Conservation (phyloP, 2,797 vertebrate genomes). For the Cottoperca gobio region DNA sequence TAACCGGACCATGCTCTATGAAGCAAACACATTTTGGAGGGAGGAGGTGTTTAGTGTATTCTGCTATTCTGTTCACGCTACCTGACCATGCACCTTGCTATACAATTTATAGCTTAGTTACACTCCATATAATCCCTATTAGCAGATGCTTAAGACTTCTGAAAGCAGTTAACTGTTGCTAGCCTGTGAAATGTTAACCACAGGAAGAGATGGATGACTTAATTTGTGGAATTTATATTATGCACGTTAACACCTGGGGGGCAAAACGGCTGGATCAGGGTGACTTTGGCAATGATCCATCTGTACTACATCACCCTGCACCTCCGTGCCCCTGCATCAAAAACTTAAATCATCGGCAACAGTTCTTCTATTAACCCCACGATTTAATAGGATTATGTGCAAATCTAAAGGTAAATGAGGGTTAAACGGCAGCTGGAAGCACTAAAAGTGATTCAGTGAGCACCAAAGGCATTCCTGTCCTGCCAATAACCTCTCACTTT, state of each 20-base stretch:
- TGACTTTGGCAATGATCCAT: conserved; percentile 63
- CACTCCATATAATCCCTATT: conserved; percentile 81
- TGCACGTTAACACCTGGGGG: conserved; percentile 56
- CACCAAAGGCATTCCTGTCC: conserved; percentile 18
- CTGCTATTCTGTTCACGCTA: conserved; percentile 66
- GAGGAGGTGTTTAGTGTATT: conserved; percentile 48
- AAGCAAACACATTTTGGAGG: conserved; percentile 29
- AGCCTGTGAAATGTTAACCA: conserved; percentile 72
- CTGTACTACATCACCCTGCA: conserved; percentile 22
- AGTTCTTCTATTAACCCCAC: conserved; percentile 56
- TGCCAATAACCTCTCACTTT: conserved; percentile 30
- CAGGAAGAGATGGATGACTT: conserved; percentile 72
- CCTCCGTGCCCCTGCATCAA: conserved; percentile 37
- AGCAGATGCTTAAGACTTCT: conserved; percentile 79
- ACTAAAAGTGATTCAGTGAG: conserved; percentile 35
- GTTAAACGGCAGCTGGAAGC: conserved; percentile 43
- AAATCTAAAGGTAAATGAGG: conserved; percentile 61
- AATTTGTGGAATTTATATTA: conserved; percentile 70
- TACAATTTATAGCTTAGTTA: conserved; percentile 78
- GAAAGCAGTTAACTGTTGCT: conserved; percentile 75
- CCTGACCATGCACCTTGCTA: conserved; percentile 46
- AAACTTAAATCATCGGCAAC: conserved; percentile 57
- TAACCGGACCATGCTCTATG: conserved; percentile 11
- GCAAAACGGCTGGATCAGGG: conserved; percentile 43
- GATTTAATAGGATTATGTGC: conserved; percentile 60